Evolutionary conservation across 2,888 invertebrate genomes (phyloP).

Genomic region (Lypha dubia): DNA sequence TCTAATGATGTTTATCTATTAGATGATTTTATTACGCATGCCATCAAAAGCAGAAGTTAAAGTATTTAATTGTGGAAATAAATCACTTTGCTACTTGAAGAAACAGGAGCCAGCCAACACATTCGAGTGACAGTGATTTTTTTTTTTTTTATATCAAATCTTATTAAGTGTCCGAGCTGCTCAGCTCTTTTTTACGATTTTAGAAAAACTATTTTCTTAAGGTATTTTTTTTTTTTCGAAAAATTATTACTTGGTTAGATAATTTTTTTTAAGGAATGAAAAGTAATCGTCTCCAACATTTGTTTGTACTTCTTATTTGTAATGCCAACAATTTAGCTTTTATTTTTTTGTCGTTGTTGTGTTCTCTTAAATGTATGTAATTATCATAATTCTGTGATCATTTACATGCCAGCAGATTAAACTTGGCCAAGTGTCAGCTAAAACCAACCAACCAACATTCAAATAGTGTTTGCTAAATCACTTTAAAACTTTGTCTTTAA

Average conservation of each 20-base stretch:
- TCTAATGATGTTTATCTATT: constrained; percentile 64
- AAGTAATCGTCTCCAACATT: no score
- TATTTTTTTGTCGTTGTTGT: no score
- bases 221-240: no score
- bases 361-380: not conserved
- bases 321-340: not conserved
- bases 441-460: constrained; percentile 43
- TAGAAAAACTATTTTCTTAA: not conserved
- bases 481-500: constrained; percentile 45
- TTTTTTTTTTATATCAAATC: no score
- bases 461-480: constrained; percentile 32
- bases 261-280: no score
- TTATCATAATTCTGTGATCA: constrained; percentile 47
- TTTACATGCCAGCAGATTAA: constrained; percentile 43
- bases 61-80: constrained; percentile 38
- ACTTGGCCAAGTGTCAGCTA: constrained; percentile 57
- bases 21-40: constrained; percentile 57
- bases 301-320: not conserved
- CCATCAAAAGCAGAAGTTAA: constrained; percentile 43
- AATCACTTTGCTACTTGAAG: constrained; percentile 28
- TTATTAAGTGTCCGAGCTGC: no score
- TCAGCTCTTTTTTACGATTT: not conserved
- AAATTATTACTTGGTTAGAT: no score
- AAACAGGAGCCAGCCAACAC: constrained; percentile 15
- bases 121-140: constrained; percentile 14